Conservation (phyloP, 2,113 vertebrate species). For the Semicossyphus pulcher region DNA sequence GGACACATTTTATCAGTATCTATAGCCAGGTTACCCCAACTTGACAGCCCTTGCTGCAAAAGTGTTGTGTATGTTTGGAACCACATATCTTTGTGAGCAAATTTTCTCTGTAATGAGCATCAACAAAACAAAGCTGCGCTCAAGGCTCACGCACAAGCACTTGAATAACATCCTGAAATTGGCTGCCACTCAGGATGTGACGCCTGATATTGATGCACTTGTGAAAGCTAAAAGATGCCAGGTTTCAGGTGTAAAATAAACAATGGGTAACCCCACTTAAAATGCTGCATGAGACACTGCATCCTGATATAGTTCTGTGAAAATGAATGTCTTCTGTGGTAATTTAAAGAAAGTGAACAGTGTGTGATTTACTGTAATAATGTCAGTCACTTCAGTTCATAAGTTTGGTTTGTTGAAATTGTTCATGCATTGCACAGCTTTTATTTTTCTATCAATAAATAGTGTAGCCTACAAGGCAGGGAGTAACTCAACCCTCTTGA, state of each 20-base stretch:
- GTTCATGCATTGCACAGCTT: neutral
- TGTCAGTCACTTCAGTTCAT: no score
- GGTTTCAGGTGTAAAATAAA: neutral
- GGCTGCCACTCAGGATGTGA: slow-evolving; percentile 2
- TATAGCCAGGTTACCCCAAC: neutral
- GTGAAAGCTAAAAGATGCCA: slow-evolving; percentile 14
- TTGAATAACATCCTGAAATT: no score
- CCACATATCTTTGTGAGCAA: slow-evolving; percentile 27
- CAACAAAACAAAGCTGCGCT: slow-evolving; percentile 9
- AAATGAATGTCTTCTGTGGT: no score
- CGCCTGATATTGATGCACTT: slow-evolving; percentile 13
- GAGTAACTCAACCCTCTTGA: neutral
- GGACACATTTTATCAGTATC: neutral
- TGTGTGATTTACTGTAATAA: no score
- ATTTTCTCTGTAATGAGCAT: no score
- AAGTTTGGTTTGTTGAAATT: no score
- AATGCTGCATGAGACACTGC: no score
- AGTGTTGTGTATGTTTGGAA: slow-evolving; percentile 20
- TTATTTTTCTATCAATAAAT: neutral
- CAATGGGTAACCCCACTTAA: neutral
- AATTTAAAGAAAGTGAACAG: no score
- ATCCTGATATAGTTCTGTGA: no score
- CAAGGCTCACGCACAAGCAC: slow-evolving; percentile 21
- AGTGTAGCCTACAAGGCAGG: neutral
- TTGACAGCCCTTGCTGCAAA: neutral